phyloP scores from a whole-genome alignment of 1,140 invertebrate genomes.

The Leptopilina boulardi region DNA sequence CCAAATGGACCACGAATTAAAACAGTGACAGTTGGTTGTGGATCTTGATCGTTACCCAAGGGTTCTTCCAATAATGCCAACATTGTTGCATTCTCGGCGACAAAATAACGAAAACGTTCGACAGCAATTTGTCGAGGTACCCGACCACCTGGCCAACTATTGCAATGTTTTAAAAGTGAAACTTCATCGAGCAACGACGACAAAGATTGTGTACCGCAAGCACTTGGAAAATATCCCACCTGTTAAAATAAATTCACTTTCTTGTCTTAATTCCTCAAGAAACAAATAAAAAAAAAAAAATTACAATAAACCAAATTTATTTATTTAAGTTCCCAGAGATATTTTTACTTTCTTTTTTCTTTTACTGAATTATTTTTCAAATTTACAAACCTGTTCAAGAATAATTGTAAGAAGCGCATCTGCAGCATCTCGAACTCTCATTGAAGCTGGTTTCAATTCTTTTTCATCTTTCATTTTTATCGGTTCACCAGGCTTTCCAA shows the following conservation, averaged over 20 bases:
- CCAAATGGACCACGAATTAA: conserved; percentile 94
- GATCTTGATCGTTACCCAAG: conserved; percentile 87
- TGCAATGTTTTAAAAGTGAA: conserved; percentile 88
- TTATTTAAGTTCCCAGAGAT: neutral
- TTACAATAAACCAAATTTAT: no score
- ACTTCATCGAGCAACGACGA: conserved; percentile 93
- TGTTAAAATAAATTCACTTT: conserved; percentile 59
- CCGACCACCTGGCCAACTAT: conserved; percentile 77
- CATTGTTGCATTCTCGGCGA: conserved; percentile 92
- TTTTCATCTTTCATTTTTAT: conserved; percentile 97
- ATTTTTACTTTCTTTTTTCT: no score
- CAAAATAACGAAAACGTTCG: conserved; percentile 91
- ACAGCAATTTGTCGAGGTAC: conserved; percentile 77
- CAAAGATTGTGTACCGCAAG: conserved; percentile 88
- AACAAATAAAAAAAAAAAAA: neutral
- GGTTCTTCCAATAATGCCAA: conserved; percentile 94
- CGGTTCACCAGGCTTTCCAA: conserved; percentile 91
- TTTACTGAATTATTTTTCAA: neutral
- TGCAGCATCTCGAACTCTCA: conserved; percentile 96
- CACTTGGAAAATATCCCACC: conserved; percentile 89
- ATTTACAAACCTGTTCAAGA: conserved; percentile 86
- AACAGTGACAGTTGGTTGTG: conserved; percentile 86
- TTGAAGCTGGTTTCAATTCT: conserved; percentile 95
- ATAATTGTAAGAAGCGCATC: conserved; percentile 94
- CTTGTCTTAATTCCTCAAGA: neutral